Evolutionary conservation across 2,888 invertebrate genomes (phyloP).

Genomic region (Microctonus hyperodae): DNA sequence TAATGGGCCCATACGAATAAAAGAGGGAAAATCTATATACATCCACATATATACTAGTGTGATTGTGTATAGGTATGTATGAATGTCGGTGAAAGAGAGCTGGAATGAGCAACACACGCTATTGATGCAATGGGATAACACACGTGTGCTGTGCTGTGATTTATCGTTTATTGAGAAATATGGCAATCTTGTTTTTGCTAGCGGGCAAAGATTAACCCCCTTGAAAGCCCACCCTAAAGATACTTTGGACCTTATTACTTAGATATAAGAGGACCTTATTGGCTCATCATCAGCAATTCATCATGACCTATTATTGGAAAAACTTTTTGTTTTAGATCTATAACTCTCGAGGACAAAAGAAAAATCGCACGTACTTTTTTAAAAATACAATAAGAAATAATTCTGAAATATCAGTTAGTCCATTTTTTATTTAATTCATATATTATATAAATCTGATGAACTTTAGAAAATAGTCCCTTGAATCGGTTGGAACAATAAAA

Average conservation of each 20-base stretch:
- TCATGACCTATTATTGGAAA: neutral
- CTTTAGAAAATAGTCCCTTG: too few relatives aligned
- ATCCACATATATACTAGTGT: constrained; percentile 20
- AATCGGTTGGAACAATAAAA: too few relatives aligned
- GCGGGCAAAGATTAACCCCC: constrained; percentile 56
- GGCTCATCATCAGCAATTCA: constrained; percentile 23
- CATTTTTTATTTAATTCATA: too few relatives aligned
- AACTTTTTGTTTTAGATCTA: neutral
- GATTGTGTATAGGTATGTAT: constrained; percentile 29
- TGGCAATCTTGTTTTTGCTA: constrained; percentile 51
- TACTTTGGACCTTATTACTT: constrained; percentile 15
- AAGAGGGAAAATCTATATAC: constrained; percentile 42
- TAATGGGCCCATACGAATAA: constrained; percentile 57
- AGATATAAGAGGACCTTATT: constrained; percentile 19
- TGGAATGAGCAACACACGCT: constrained; percentile 34
- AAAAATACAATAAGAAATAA: too few relatives aligned
- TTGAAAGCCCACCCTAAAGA: constrained; percentile 30
- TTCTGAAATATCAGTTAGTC: too few relatives aligned
- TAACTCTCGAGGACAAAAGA: too few relatives aligned
- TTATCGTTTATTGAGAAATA: constrained; percentile 64
- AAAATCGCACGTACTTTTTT: too few relatives aligned
- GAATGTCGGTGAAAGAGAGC: constrained; percentile 37
- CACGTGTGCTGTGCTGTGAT: constrained; percentile 54
- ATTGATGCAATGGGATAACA: constrained; percentile 27
- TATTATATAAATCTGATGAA: too few relatives aligned